phyloP scores from a whole-genome alignment of 2,113 vertebrate genomes.

The Dasyprocta punctata region DNA sequence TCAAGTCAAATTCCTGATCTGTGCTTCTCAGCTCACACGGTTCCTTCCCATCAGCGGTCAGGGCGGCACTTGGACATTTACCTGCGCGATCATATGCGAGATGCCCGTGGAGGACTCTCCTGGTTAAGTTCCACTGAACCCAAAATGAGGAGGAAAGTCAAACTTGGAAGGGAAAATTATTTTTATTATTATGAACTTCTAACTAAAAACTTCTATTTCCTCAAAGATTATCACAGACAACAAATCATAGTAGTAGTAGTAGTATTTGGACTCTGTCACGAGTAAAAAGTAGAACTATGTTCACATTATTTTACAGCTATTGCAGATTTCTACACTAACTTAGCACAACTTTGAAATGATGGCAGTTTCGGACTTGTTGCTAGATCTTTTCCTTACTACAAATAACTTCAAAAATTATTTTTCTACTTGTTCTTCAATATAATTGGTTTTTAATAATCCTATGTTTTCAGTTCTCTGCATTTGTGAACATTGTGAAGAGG shows the following conservation, averaged over 20 bases:
- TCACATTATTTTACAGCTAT: not conserved
- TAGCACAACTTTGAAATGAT: not conserved
- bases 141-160: not conserved
- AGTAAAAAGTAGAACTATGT: not conserved
- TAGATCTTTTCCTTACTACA: not conserved
- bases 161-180: not conserved
- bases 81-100: not conserved
- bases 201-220: not conserved
- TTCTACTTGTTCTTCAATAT: not conserved
- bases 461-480: not conserved
- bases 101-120: not conserved
- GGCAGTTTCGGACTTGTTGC: not conserved
- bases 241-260: not conserved
- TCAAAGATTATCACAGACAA: not conserved
- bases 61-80: rapidly evolving
- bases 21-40: not conserved
- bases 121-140: not conserved
- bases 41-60: rapidly evolving
- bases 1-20: not conserved
- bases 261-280: not conserved
- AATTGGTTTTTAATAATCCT: not conserved
- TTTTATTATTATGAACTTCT: not conserved
- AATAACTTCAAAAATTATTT: not conserved
- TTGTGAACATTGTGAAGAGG: not conserved
- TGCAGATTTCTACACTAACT: not conserved